Conservation (phyloP, 2,888 invertebrate genomes). For the Biston betularia region DNA sequence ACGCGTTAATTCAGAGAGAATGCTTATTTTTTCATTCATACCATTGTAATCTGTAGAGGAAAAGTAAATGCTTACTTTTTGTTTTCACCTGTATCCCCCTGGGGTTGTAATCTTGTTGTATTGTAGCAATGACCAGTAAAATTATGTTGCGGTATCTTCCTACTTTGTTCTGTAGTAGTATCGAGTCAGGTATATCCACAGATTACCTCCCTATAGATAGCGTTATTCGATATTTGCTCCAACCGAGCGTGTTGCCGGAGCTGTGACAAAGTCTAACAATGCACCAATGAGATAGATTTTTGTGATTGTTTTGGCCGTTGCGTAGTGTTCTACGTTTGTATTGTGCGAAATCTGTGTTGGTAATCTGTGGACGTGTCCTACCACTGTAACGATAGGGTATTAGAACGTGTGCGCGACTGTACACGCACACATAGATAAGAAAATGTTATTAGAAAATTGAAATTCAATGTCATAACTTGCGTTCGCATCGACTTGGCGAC, state of each 20-base stretch:
- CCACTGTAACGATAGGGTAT: slow-evolving; percentile 82
- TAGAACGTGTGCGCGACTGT: slow-evolving; percentile 66
- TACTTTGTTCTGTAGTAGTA: slow-evolving; percentile 57
- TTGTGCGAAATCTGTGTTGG: too few species aligned
- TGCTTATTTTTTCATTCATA: background rate
- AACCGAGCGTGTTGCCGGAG: too few species aligned
- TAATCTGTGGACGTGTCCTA: slow-evolving; percentile 14
- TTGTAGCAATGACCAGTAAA: slow-evolving; percentile 9
- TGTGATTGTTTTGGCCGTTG: too few species aligned
- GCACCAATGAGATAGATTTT: too few species aligned
- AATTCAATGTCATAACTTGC: slow-evolving; percentile 59
- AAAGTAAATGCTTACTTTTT: background rate
- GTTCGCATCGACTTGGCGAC: slow-evolving; percentile 55
- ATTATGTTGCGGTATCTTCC: slow-evolving; percentile 76
- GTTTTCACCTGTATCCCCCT: background rate
- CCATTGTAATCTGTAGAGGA: background rate
- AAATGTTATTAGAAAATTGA: slow-evolving; percentile 81
- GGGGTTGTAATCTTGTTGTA: background rate
- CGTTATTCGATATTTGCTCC: too few species aligned
- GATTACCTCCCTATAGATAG: too few species aligned
- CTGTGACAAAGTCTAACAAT: too few species aligned
- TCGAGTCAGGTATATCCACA: slow-evolving; percentile 43
- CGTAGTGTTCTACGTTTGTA: too few species aligned
- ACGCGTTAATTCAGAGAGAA: background rate
- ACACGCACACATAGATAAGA: slow-evolving; percentile 80